phyloP scores from a whole-genome alignment of 2,113 vertebrate species.

The Mohoua ochrocephala region DNA sequence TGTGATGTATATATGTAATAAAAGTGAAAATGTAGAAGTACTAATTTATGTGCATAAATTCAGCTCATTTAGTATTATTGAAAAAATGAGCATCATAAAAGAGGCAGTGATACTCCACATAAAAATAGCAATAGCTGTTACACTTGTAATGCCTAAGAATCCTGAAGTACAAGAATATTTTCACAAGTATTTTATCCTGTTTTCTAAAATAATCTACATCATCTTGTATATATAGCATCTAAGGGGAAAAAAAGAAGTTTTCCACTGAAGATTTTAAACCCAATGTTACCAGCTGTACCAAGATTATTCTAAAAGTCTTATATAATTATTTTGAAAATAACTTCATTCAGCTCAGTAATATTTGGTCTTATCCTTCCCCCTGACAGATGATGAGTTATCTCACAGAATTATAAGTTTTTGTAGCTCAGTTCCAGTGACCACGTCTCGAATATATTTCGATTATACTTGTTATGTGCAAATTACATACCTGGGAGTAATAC shows the following conservation, averaged over 20 bases:
- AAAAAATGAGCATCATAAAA: constrained; percentile 9
- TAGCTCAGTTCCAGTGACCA: not conserved
- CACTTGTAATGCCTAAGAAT: not conserved
- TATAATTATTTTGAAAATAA: not conserved
- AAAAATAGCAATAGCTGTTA: not conserved
- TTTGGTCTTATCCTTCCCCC: not conserved
- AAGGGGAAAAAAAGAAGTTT: not conserved
- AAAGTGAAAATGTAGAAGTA: constrained; percentile 22
- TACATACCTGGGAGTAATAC: not conserved
- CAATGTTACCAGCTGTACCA: not conserved
- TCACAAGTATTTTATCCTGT: not conserved
- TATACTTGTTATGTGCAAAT: not conserved
- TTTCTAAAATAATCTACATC: not conserved
- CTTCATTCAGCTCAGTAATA: not conserved
- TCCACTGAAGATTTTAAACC: not conserved
- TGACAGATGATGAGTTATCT: not conserved
- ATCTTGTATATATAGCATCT: not conserved
- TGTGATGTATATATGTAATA: constrained; percentile 1
- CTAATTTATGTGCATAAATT: constrained; percentile 15
- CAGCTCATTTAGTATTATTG: not conserved
- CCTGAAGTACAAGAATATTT: not conserved
- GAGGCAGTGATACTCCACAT: not conserved
- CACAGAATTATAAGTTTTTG: not conserved
- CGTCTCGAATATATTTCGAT: not conserved
- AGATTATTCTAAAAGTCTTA: not conserved